Evolutionary conservation across 2,797 vertebrate species (phyloP).

Genomic region (Phylloscopus collybita): DNA sequence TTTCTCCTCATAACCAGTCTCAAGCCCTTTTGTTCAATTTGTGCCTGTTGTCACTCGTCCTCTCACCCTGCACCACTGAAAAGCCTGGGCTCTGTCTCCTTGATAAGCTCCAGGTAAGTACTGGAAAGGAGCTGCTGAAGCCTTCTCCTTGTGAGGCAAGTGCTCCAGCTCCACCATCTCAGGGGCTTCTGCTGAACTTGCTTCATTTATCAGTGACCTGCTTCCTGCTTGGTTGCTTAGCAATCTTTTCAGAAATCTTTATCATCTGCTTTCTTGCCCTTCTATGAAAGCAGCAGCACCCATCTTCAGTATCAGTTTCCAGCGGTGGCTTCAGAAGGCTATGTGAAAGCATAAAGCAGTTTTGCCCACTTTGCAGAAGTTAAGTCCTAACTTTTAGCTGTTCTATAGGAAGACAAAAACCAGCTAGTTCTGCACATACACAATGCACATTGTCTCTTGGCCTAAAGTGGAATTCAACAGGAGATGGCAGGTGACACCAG

Average conservation of each 20-base stretch:
- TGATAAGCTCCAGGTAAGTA: neutral
- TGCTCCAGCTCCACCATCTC: neutral
- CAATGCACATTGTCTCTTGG: neutral
- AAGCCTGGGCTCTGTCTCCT: neutral
- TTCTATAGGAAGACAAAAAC: neutral
- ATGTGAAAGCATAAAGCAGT: neutral
- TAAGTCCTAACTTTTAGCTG: neutral
- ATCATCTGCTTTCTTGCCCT: neutral
- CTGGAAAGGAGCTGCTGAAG: neutral
- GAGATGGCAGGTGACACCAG: neutral
- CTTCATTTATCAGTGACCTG: neutral
- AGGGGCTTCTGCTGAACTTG: neutral
- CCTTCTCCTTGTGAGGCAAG: neutral
- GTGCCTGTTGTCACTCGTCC: neutral
- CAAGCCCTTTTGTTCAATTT: neutral
- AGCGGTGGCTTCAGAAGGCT: neutral
- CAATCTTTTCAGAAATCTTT: neutral
- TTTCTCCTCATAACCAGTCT: neutral
- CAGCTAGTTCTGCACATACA: neutral
- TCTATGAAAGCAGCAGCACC: neutral
- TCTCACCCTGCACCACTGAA: neutral
- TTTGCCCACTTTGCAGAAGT: neutral
- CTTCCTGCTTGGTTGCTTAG: neutral
- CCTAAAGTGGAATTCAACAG: neutral
- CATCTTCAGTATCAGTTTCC: neutral